Conservation (phyloP, 2,888 invertebrate species). For the Epirrhoe alternata region DNA sequence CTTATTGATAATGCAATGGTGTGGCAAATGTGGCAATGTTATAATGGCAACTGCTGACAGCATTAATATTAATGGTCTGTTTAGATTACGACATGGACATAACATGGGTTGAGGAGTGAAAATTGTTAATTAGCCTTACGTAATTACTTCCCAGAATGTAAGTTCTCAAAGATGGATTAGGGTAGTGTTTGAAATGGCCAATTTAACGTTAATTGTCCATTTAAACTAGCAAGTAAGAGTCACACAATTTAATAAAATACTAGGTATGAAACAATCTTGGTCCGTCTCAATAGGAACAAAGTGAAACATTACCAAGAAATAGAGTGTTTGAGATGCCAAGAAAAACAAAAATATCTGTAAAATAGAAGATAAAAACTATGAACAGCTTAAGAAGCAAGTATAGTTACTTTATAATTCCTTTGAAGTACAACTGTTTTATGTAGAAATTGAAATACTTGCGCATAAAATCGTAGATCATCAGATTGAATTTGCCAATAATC, state of each 20-base stretch:
- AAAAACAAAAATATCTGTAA: too few species aligned
- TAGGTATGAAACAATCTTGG: too few species aligned
- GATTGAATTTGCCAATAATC: background rate
- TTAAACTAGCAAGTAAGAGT: background rate
- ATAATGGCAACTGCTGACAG: constrained; percentile 32
- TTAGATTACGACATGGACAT: constrained; percentile 28
- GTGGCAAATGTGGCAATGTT: constrained; percentile 28
- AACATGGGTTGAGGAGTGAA: constrained; percentile 21
- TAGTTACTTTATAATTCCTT: too few species aligned
- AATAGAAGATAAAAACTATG: too few species aligned
- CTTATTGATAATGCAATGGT: constrained; percentile 21
- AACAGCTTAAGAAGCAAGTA: too few species aligned
- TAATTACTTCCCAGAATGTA: constrained; percentile 18
- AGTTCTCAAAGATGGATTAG: background rate
- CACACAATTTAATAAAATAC: too few species aligned
- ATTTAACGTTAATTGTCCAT: background rate
- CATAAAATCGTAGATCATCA: too few species aligned
- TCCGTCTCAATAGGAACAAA: too few species aligned
- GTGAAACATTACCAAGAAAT: too few species aligned
- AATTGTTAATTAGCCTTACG: constrained; percentile 21
- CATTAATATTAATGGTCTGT: constrained; percentile 34
- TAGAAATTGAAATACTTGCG: background rate
- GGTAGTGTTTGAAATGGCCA: background rate
- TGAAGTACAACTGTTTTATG: too few species aligned
- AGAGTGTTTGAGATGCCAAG: too few species aligned